Percentiles rank a stretch among this genome's conserved stretches.
Evolutionary conservation across 2,888 invertebrate genomes (phyloP).

Genomic region (Calephelis perditalis): DNA sequence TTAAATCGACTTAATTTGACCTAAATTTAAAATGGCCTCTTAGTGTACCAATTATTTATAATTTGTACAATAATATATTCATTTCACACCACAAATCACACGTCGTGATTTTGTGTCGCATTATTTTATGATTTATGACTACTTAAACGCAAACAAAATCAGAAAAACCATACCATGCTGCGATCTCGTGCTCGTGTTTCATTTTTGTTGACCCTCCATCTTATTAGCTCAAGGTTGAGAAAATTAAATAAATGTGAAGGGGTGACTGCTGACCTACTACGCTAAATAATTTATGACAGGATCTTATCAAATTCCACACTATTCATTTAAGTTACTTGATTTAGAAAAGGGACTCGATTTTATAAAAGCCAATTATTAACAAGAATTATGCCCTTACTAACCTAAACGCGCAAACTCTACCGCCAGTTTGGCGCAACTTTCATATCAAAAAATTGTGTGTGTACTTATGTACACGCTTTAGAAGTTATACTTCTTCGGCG

Average conservation of each 20-base stretch:
- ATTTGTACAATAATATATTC: constrained; percentile 3
- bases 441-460: too few relatives aligned
- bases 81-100: neutral
- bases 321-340: neutral
- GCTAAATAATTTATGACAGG: neutral
- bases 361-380: too few relatives aligned
- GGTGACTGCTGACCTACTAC: neutral
- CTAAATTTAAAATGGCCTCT: too few relatives aligned
- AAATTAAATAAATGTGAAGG: neutral
- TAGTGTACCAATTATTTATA: too few relatives aligned
- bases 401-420: too few relatives aligned
- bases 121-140: constrained; percentile 1
- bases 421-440: too few relatives aligned
- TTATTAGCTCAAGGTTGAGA: constrained; percentile 8
- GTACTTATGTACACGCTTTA: too few relatives aligned
- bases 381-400: too few relatives aligned
- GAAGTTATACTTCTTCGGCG: too few relatives aligned
- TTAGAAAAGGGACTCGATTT: too few relatives aligned
- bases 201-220: neutral
- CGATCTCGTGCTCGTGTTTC: constrained; percentile 2
- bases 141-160: constrained; percentile 1
- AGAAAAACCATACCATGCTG: neutral
- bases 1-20: too few relatives aligned
- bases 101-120: neutral
- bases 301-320: neutral